Percentiles rank a stretch among this genome's conserved stretches.
phyloP scores from a whole-genome alignment of 2,113 vertebrate species.

The human (Homo sapiens) region DNA sequence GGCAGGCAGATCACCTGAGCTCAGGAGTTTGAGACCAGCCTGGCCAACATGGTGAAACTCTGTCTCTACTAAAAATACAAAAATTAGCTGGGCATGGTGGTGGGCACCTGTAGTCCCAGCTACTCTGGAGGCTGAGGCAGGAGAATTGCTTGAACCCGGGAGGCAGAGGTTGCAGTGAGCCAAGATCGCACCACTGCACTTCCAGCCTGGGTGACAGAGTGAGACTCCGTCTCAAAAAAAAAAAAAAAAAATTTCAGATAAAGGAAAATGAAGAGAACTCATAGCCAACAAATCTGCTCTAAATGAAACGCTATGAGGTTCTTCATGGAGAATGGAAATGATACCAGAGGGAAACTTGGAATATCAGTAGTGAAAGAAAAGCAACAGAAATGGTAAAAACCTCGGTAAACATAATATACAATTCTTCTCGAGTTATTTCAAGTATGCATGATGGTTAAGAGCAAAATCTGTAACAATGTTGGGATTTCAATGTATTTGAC shows the following conservation, averaged over 20 bases:
- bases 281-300: background rate
- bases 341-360: background rate
- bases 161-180: too few species aligned
- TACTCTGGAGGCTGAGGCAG: too few species aligned
- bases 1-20: too few species aligned
- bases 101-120: too few species aligned
- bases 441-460: background rate
- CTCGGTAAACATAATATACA: background rate
- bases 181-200: too few species aligned
- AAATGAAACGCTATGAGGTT: constrained; percentile 5
- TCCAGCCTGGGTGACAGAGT: too few species aligned
- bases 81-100: too few species aligned
- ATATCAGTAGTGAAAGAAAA: background rate
- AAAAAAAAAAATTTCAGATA: background rate
- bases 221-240: too few species aligned
- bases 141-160: too few species aligned
- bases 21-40: too few species aligned
- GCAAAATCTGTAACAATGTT: background rate
- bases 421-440: background rate
- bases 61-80: too few species aligned
- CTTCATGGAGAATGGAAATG: background rate
- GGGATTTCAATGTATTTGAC: background rate
- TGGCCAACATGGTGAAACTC: too few species aligned
- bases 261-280: background rate
- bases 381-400: background rate